Evolutionary conservation across 2,797 vertebrate species (phyloP).

Genomic region (Gephyroberyx darwinii): DNA sequence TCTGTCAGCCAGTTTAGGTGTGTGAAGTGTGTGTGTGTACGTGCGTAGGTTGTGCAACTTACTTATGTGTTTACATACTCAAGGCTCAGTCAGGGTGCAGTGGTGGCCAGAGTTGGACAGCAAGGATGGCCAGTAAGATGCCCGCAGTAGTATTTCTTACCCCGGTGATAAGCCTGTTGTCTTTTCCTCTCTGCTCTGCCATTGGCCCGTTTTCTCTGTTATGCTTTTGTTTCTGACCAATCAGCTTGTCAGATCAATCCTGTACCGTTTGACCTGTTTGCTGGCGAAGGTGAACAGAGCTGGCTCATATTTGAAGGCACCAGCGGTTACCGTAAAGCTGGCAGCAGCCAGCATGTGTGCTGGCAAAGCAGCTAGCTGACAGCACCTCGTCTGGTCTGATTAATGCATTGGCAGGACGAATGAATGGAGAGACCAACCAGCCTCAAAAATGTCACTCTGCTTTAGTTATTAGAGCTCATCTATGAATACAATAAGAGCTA

Average conservation of each 20-base stretch:
- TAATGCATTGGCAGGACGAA: constrained; percentile 14
- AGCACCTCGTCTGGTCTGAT: constrained; percentile 33
- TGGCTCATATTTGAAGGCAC: constrained; percentile 1
- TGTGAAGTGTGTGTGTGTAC: neutral
- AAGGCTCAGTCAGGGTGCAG: too few species aligned
- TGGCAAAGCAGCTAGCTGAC: constrained; percentile 25
- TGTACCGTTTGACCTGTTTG: constrained; percentile 34
- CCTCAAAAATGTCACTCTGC: constrained; percentile 6
- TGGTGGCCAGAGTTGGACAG: neutral
- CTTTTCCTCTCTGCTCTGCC: constrained; percentile 54
- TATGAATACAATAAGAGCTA: neutral
- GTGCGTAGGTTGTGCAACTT: neutral
- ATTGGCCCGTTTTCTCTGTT: constrained; percentile 46
- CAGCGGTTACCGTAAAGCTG: constrained; percentile 31
- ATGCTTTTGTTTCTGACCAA: constrained; percentile 46
- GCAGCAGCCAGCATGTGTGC: constrained; percentile 16
- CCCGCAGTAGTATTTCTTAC: too few species aligned
- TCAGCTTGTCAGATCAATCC: neutral
- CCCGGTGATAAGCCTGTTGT: constrained; percentile 59
- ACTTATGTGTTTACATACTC: neutral
- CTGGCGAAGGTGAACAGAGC: neutral
- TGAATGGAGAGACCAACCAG: constrained; percentile 14
- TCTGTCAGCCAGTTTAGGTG: too few species aligned
- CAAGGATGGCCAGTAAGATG: neutral
- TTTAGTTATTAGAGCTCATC: neutral